Base-by-base conservation (phyloP, 1,140 invertebrate genomes). In the Bombus cullumanus region DNA sequence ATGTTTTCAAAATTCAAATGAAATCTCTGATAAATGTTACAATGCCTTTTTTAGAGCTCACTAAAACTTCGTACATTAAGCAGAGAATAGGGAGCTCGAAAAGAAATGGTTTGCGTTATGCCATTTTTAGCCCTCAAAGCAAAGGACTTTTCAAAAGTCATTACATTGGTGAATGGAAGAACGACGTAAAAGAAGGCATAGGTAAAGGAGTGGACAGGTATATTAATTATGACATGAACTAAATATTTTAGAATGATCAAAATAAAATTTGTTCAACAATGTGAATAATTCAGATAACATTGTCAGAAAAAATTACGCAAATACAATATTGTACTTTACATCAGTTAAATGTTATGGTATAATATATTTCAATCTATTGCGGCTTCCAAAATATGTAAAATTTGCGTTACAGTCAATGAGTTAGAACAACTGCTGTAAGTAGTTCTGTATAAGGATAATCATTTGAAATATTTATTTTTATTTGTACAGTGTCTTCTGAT, bases 111-210 rank as follows among this genome's bases (percentile, higher is more conserved):
- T 86, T 95, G 41, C 93, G 95, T 71, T 94, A 96, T 84, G 86
- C 95, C 1, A 95, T 96, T 85, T 96, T 96, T 87, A 95, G 94
- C 57, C 94, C 94, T 41, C 92, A 94, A 39, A 34, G 3, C 2
- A 76, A 86, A 79, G 22, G 8, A 28, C 25, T 81, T 74, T 47
- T 64, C 10, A 90, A 88, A 79, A 95, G 96, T 92, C 94, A 92
- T 90, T 96, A 96, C 68, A 92, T 93, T 66, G 96, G 96, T 13
- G 95, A 96, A 78, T 96, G 96, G 96, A 95, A 93, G 83, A 92
- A 95, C 47, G 95, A 96, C 89, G 92, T 94, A 64, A 96, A 95
- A 93, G 92, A 95, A 86, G 96, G 96, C 95, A 93, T 92, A 85
- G 88, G 89, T 75, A 83, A 72, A 41, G 81, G 83, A 69, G 13